phyloP scores from a whole-genome alignment of 2,797 vertebrate genomes.

The Manis crassicaudata region DNA sequence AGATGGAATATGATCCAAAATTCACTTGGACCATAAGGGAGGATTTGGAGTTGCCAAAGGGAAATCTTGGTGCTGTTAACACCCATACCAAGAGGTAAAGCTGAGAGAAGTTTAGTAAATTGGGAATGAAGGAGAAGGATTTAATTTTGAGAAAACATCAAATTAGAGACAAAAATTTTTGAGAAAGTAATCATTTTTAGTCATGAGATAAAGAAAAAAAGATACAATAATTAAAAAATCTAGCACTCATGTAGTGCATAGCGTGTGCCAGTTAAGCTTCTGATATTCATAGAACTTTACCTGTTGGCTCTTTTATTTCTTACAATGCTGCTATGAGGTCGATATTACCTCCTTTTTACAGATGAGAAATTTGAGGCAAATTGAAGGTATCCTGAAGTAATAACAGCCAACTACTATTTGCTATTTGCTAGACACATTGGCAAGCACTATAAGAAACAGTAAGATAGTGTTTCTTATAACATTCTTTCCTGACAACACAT shows the following conservation, averaged over 20 bases:
- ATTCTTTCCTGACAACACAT: background rate
- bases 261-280: background rate
- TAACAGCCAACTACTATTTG: background rate
- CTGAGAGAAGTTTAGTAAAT: background rate
- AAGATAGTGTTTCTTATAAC: background rate
- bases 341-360: background rate
- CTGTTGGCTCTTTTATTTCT: background rate
- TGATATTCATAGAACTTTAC: background rate
- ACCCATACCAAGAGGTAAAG: background rate
- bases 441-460: background rate
- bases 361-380: background rate
- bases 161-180: background rate
- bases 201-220: background rate
- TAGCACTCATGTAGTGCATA: background rate
- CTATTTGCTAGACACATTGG: background rate
- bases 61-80: background rate
- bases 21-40: background rate
- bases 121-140: background rate
- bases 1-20: background rate
- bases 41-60: background rate
- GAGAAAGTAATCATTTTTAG: background rate
- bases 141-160: background rate
- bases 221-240: background rate
- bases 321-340: accelerated
- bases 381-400: background rate